Evolutionary conservation across 2,113 vertebrate genomes (phyloP).

Genomic region (Zosterops hypoxanthus): DNA sequence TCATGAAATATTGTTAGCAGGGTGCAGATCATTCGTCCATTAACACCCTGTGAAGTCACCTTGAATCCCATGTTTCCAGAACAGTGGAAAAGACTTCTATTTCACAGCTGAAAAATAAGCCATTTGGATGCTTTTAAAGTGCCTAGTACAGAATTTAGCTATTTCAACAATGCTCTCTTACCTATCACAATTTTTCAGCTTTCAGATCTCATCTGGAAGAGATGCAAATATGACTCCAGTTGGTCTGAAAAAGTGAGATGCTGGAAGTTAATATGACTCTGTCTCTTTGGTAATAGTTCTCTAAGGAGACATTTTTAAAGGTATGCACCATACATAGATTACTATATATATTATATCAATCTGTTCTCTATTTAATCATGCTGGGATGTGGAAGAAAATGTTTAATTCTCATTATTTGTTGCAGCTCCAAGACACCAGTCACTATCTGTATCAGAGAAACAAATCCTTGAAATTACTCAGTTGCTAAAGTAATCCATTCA

Average conservation of each 20-base stretch:
- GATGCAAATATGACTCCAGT: background rate
- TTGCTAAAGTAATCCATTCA: background rate
- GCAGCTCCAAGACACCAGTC: background rate
- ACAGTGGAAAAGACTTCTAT: slow-evolving; percentile 33
- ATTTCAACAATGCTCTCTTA: background rate
- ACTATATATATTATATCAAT: background rate
- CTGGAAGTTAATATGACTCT: background rate
- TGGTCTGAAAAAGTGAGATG: background rate
- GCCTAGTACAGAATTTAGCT: background rate
- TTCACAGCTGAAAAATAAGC: slow-evolving; percentile 54
- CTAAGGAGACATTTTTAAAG: background rate
- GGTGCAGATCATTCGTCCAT: slow-evolving; percentile 41
- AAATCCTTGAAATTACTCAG: background rate
- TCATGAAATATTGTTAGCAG: slow-evolving; percentile 59
- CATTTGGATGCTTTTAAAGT: slow-evolving; percentile 15
- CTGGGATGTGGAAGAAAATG: background rate
- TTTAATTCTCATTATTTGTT: background rate
- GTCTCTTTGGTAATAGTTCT: background rate
- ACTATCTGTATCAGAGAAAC: background rate
- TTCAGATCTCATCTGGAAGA: background rate
- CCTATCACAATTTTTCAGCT: slow-evolving; percentile 15
- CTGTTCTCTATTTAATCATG: background rate
- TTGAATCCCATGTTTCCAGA: slow-evolving; percentile 62
- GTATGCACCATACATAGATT: background rate
- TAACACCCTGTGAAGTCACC: slow-evolving; percentile 47